Evolutionary conservation across 2,888 invertebrate genomes (phyloP).

Genomic region (Epinotia demarniana): DNA sequence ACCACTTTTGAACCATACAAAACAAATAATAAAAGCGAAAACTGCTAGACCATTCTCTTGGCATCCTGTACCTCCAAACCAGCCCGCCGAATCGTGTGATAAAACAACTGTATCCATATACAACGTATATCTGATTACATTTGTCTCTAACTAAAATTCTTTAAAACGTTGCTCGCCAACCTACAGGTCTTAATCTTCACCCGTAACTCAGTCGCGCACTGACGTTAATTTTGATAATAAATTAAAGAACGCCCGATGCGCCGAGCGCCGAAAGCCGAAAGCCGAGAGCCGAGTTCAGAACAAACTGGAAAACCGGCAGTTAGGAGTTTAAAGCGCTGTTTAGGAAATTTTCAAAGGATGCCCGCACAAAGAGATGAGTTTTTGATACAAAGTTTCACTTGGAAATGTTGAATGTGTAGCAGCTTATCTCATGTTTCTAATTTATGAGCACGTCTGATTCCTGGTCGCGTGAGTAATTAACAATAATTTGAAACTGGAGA

Average conservation of each 20-base stretch:
- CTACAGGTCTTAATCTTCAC: slow-evolving; percentile 35
- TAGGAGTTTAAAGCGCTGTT: slow-evolving; percentile 70
- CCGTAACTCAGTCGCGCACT: slow-evolving; percentile 56
- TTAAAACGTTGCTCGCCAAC: not conserved
- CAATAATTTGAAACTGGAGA: slow-evolving; percentile 15
- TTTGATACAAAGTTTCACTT: slow-evolving; percentile 70
- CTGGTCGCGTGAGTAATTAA: slow-evolving; percentile 40
- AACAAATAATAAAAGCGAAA: too few species aligned
- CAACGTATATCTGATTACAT: not conserved
- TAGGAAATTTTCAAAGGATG: slow-evolving; percentile 77
- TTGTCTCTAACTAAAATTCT: not conserved
- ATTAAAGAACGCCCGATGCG: slow-evolving; percentile 70
- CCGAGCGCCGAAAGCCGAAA: slow-evolving; percentile 33
- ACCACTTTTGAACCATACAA: too few species aligned
- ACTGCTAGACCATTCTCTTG: too few species aligned
- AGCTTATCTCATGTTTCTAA: slow-evolving; percentile 57
- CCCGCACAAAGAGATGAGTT: slow-evolving; percentile 60
- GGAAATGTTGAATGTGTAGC: slow-evolving; percentile 61
- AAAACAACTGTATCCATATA: too few species aligned
- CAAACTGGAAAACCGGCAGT: slow-evolving; percentile 64
- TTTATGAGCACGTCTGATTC: slow-evolving; percentile 40
- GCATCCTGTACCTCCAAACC: too few species aligned
- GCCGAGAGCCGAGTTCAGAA: slow-evolving; percentile 57
- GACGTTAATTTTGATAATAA: slow-evolving; percentile 74
- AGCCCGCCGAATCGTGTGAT: too few species aligned